Conservation (phyloP, 2,797 vertebrate genomes). For the Oceanodroma leucorhoa region DNA sequence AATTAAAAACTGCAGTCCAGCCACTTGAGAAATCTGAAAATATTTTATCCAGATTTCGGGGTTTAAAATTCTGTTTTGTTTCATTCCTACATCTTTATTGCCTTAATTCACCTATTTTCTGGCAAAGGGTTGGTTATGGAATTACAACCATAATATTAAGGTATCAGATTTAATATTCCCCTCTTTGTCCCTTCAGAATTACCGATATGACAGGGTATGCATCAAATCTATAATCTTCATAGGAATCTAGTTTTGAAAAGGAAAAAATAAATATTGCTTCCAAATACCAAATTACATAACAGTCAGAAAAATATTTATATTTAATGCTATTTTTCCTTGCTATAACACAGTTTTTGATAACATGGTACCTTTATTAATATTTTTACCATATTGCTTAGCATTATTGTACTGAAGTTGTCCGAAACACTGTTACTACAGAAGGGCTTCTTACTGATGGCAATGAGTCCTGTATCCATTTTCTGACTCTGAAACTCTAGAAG, state of each 20-base stretch:
- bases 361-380: neutral
- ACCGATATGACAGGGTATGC: rapidly evolving
- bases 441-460: neutral
- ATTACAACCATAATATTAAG: neutral
- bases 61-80: neutral
- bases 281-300: neutral
- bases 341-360: neutral
- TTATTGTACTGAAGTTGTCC: neutral
- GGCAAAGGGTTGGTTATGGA: neutral
- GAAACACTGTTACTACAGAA: neutral
- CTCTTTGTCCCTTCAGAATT: neutral
- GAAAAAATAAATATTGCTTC: neutral
- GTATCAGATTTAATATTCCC: neutral
- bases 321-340: neutral
- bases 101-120: neutral
- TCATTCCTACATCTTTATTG: neutral
- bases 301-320: neutral
- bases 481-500: neutral
- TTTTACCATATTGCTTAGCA: neutral
- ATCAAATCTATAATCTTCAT: neutral
- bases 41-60: neutral
- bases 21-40: neutral
- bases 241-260: neutral
- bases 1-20: neutral
- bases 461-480: neutral